Evolutionary conservation across 2,113 vertebrate species (phyloP), one percentile per base, ranked within the genome.

Genomic region (Montifringilla adamsi): DNA sequence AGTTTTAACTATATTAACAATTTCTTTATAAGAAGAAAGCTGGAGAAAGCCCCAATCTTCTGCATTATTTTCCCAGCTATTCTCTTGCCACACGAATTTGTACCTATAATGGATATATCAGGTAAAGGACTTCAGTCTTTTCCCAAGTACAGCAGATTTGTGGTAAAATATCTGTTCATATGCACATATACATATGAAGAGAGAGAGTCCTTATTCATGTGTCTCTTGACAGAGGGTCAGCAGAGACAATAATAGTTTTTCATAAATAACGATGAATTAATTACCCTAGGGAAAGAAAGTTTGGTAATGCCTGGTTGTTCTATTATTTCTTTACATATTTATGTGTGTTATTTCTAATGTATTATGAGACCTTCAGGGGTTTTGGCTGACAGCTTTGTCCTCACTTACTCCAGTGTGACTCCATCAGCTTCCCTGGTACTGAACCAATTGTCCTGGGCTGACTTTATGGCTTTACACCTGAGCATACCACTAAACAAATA

Each of bases 161-260:
- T 44, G 43, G 15, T 69, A 72, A 76, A 55, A 27, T 47, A 74
- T 46, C 13, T 56, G 17, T 55, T 63, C n/a, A 20, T 20, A 4
- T 44, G 35, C 37, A 60, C 21, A 76, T 39, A 19, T 7, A 31
- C 11, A 17, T 26, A 31, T 0, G 0, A 35, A 67, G 27, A 72
- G 22, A 39, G 15, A 84, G 37, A 50, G 28, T 56, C 33, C 18
- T 52, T 73, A 52, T 63, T 74, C 10, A 8, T 24, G 7, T 52
- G n/a, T 30, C 15, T 60, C 26, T 11, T 66, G 52, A 30, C 26
- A 78, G 27, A 59, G 6, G 7, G 27, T 72, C 39, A 75, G 24
- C 66, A 77, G 28, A 83, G 44, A 52, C 2, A 2, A 21, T 21
- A 63, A 52, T 8, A 41, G 6, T 30, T 83, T 87, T 74, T 46